These are phyloP conservation scores for Scomber colias DNA, from an alignment of 2,113 vertebrate genomes.

Conservation along the genomic window DNA sequence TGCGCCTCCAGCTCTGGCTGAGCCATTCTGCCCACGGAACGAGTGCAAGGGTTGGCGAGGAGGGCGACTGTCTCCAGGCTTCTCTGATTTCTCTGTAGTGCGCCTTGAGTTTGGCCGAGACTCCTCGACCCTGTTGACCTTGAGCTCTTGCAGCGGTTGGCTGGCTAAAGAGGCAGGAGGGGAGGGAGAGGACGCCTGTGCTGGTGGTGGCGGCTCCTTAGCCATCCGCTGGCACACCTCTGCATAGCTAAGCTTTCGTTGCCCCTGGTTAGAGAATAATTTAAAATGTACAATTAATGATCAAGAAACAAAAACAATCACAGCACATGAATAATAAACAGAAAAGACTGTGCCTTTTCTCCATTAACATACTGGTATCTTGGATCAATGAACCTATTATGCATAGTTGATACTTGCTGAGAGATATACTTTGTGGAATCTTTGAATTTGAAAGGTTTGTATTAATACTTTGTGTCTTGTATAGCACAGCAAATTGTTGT, in stretches of 20 bases:
- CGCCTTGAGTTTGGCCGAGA: slow-evolving; percentile 50
- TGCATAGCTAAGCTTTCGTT: slow-evolving; percentile 95
- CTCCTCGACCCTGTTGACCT: slow-evolving; percentile 90
- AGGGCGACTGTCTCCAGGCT: slow-evolving; percentile 77
- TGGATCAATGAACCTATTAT: background rate
- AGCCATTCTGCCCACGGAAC: slow-evolving; percentile 83
- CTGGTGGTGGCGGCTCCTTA: slow-evolving; percentile 85
- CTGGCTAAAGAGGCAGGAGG: slow-evolving; percentile 62
- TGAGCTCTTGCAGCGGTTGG: slow-evolving; percentile 94
- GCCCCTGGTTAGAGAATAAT: slow-evolving; percentile 83
- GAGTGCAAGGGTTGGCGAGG: slow-evolving; percentile 86
- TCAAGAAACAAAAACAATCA: background rate
- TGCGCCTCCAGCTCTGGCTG: slow-evolving; percentile 72
- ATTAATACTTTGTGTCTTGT: no score
- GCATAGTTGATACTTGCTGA: no score
- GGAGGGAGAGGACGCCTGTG: slow-evolving; percentile 51
- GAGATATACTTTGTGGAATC: no score
- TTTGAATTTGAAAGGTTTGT: no score
- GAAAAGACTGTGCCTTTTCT: no score
- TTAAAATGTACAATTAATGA: background rate
- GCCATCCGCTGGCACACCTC: slow-evolving; percentile 96
- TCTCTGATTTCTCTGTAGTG: slow-evolving; percentile 66
- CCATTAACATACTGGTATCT: background rate
- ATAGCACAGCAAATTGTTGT: no score
- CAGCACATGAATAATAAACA: background rate